Evolutionary conservation across 2,797 vertebrate genomes (phyloP).

Genomic region (Nasua narica): DNA sequence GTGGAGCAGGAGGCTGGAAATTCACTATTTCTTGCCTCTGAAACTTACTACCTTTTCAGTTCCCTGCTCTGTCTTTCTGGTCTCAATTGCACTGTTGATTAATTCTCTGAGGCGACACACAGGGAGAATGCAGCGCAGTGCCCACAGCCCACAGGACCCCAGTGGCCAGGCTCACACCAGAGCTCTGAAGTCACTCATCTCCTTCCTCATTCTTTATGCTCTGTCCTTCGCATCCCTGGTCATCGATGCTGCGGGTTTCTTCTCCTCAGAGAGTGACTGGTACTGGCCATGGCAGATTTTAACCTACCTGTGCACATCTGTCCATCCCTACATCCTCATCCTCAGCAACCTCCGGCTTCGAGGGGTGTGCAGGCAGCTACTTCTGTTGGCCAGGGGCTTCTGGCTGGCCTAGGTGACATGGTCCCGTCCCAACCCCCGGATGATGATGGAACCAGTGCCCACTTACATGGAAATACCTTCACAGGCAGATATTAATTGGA

Average conservation of each 20-base stretch:
- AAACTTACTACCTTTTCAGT: constrained; percentile 49
- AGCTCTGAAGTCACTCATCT: constrained; percentile 75
- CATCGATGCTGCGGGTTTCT: neutral
- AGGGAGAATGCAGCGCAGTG: constrained; percentile 49
- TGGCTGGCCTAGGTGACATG: neutral
- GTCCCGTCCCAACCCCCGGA: neutral
- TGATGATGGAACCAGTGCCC: neutral
- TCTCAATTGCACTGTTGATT: constrained; percentile 71
- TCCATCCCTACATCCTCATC: constrained; percentile 76
- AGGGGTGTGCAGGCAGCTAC: constrained; percentile 4
- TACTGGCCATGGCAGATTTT: constrained; percentile 64
- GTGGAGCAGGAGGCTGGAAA: neutral
- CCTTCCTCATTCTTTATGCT: constrained; percentile 74
- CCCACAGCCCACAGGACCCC: constrained; percentile 15
- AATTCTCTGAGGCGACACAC: constrained; percentile 74
- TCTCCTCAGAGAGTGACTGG: neutral
- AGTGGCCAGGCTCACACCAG: constrained; percentile 64
- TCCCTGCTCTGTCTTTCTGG: constrained; percentile 67
- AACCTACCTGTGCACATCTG: constrained; percentile 52
- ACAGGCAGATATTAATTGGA: neutral
- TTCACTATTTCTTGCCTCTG: constrained; percentile 59
- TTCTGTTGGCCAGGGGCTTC: constrained; percentile 17
- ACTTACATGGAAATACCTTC: neutral
- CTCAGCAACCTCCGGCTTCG: constrained; percentile 71
- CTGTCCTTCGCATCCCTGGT: constrained; percentile 73